phyloP scores from a whole-genome alignment of 2,888 invertebrate species.

The Nudaria mundana region DNA sequence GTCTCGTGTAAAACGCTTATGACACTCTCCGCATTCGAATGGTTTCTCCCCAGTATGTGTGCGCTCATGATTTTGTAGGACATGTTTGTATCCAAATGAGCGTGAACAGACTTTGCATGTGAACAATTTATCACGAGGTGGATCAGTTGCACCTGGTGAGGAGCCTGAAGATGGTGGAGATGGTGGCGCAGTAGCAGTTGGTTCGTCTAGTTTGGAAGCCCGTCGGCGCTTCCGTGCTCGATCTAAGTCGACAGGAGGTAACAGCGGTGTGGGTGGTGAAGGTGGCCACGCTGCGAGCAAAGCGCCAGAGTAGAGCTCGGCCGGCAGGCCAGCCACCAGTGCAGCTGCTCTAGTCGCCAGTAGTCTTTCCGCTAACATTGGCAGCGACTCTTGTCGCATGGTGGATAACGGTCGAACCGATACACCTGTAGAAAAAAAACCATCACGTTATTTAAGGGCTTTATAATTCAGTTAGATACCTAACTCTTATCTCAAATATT shows the following conservation, averaged over 20 bases:
- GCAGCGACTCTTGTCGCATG: slow-evolving; percentile 75
- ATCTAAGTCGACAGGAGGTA: slow-evolving; percentile 69
- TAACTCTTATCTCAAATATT: no score
- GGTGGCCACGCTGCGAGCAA: slow-evolving; percentile 81
- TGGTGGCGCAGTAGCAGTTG: slow-evolving; percentile 52
- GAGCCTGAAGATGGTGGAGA: slow-evolving; percentile 76
- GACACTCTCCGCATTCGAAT: slow-evolving; percentile 94
- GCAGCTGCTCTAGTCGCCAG: slow-evolving; percentile 78
- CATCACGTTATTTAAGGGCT: no score
- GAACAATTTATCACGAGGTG: slow-evolving; percentile 90
- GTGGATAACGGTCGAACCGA: slow-evolving; percentile 73
- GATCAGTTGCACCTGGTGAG: slow-evolving; percentile 72
- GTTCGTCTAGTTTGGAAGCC: slow-evolving; percentile 70
- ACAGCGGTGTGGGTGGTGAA: slow-evolving; percentile 79
- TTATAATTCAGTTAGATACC: no score
- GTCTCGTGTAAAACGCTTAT: slow-evolving; percentile 95
- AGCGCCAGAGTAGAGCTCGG: slow-evolving; percentile 84
- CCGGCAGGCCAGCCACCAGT: slow-evolving; percentile 80
- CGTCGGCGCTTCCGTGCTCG: slow-evolving; percentile 73
- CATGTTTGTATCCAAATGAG: slow-evolving; percentile 96
- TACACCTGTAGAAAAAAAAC: slow-evolving; percentile 58
- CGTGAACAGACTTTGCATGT: slow-evolving; percentile 93
- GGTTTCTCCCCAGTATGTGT: slow-evolving; percentile 98
- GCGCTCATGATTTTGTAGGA: slow-evolving; percentile 95
- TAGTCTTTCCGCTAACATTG: slow-evolving; percentile 76